Conservation (phyloP, 2,888 invertebrate genomes). For the Spialia ferax region DNA sequence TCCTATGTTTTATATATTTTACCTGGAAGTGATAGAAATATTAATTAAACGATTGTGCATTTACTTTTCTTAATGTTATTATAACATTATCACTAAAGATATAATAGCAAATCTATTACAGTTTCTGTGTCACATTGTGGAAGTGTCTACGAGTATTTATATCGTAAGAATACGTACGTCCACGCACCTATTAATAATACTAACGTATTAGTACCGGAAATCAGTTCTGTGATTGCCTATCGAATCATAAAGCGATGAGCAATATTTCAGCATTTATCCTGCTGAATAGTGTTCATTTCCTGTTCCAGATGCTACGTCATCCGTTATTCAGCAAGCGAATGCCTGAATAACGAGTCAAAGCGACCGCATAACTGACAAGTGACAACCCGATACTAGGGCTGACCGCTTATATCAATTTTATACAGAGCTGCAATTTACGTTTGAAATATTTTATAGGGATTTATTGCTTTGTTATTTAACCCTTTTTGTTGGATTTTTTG, state of each 20-base stretch:
- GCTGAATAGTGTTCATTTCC: slow-evolving; percentile 31
- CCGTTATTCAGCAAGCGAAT: slow-evolving; percentile 30
- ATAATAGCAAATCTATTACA: too few relatives aligned
- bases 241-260: slow-evolving; percentile 17
- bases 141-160: too few relatives aligned
- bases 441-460: background rate
- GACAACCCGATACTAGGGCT: slow-evolving; percentile 21
- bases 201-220: background rate
- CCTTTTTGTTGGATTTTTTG: too few relatives aligned
- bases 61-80: background rate
- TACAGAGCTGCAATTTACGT: background rate
- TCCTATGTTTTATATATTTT: too few relatives aligned
- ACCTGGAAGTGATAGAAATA: too few relatives aligned
- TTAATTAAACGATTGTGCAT: too few relatives aligned
- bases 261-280: slow-evolving; percentile 18
- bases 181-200: background rate
- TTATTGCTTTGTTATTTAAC: too few relatives aligned
- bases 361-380: slow-evolving; percentile 30
- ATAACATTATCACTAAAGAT: too few relatives aligned
- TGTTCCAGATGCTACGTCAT: slow-evolving; percentile 30
- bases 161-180: background rate
- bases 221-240: background rate
- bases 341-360: slow-evolving; percentile 30
- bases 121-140: too few relatives aligned
- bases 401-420: background rate